Base-by-base conservation (phyloP, 1,140 invertebrate species). In the Drosophila pectinifera region DNA sequence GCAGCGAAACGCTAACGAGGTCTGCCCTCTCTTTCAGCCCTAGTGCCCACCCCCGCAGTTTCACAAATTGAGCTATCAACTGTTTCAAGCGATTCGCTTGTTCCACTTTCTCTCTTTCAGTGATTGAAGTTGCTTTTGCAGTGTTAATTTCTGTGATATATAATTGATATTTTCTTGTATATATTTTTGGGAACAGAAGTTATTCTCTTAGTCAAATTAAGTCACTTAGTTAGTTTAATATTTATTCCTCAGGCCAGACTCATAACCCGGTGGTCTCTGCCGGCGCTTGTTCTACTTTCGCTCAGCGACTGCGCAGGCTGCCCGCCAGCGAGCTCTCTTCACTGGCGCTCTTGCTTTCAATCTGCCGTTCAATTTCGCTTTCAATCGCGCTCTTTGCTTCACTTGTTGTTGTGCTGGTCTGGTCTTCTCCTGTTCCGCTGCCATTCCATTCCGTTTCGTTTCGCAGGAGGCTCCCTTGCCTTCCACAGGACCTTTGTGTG, bases 61-160 rank as follows among this genome's bases (percentile, higher is more conserved):
- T 6, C n/a, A 10, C 20, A 63, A 83, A 88, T 86, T 86, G 83
- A 86, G 84, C 49, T 79, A 82, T 83, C 67, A 86, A 78, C 41
- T 64, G 70, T 76, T 85, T 42, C 41, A 53, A 53, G 48, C 58
- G 31, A 36, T 61, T 51, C 58, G 14, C 11, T 18, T 20, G 75
- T 59, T 54, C 57, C 34, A 34, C 14, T 24, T 39, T 43, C 22
- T 22, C 77, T 69, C 51, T 75, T 43, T 46, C 34, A n/a, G 18
- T 4, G 4, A 4, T 18, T 51, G 10, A 7, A 34, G 14, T 59
- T 53, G 34, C 45, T 65, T 0, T 69, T 63, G 58, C 46, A 38
- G 62, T 0, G 69, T 56, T 61, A 51, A 38, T 67, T 63, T n/a
- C n/a, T n/a, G n/a, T n/a, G n/a, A n/a, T 38, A 3, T 22, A 10